Evolutionary conservation across 2,113 vertebrate genomes (phyloP), one percentile per base, ranked within the genome.

Genomic region (Balaeniceps rex): DNA sequence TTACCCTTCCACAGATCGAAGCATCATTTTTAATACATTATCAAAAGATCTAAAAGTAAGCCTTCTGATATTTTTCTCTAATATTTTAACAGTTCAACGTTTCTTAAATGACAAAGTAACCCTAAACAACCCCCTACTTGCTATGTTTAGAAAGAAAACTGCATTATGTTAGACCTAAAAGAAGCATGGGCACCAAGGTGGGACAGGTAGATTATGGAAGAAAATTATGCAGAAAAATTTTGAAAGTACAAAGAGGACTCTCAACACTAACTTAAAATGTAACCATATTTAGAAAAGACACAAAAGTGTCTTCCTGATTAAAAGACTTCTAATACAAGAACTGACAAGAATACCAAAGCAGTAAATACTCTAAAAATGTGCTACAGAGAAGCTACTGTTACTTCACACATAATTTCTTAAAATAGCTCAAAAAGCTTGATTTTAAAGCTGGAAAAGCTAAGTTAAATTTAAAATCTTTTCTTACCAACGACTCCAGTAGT

Each of bases 401-500:
- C 6, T 51, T 83, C 14, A 28, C 4, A 51, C 0, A 40, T 9
- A 1, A 3, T 11, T 57, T 78, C 26, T 54, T 34, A 69, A 33
- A 69, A 25, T 2, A 83, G 24, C 4, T 38, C 9, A 84, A 89
- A 9, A 14, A 83, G 5, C 5, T 25, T 54, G 3, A 76, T 21
- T 75, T 60, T 79, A 63, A 81, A n/a, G 4, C 5, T 61, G 3
- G 10, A 68, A 89, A 71, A 40, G 3, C 2, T 34, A 25, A 71
- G 5, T 21, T 42, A 57, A 42, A 78, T 52, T 49, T 33, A n/a
- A 90, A 54, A 57, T 17, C 12, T n/a, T 74, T 83, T 87, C 98
- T 94, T 98, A 99, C 99, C 99, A 92, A 99, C 99, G 5, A 99
- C 99, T 91, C 99, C 99, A 38, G 99, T 99, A 92, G 99, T 99